Evolutionary conservation across 2,797 vertebrate genomes (phyloP).

Genomic region (Balearica regulorum): DNA sequence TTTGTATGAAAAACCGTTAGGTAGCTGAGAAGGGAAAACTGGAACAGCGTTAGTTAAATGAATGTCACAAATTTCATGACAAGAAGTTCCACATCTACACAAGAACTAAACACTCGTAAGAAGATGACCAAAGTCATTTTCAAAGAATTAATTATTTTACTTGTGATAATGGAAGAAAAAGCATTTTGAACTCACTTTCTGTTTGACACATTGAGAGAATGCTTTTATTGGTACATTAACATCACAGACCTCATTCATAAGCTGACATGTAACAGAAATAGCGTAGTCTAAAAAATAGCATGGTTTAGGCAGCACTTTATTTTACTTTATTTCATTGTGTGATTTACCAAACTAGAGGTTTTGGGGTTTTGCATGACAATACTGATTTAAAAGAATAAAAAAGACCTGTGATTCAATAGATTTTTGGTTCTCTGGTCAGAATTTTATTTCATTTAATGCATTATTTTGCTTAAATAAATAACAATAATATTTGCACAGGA

Average conservation of each 20-base stretch:
- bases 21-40: background rate
- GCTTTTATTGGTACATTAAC: background rate
- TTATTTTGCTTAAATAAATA: background rate
- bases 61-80: background rate
- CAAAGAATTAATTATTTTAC: background rate
- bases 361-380: background rate
- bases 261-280: background rate
- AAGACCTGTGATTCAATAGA: background rate
- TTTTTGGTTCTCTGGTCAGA: background rate
- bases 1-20: background rate
- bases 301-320: background rate
- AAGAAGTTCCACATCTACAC: background rate
- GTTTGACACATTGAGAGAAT: background rate
- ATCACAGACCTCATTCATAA: background rate
- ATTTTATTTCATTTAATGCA: background rate
- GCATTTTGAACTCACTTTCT: background rate
- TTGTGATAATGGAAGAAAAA: background rate
- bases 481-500: background rate
- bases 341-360: background rate
- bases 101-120: background rate
- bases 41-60: background rate
- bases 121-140: background rate
- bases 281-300: background rate
- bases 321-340: background rate
- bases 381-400: background rate